Percentiles rank a stretch among this genome's conserved stretches.
phyloP scores from a whole-genome alignment of 2,888 invertebrate genomes.

The Macrosiphum euphorbiae region DNA sequence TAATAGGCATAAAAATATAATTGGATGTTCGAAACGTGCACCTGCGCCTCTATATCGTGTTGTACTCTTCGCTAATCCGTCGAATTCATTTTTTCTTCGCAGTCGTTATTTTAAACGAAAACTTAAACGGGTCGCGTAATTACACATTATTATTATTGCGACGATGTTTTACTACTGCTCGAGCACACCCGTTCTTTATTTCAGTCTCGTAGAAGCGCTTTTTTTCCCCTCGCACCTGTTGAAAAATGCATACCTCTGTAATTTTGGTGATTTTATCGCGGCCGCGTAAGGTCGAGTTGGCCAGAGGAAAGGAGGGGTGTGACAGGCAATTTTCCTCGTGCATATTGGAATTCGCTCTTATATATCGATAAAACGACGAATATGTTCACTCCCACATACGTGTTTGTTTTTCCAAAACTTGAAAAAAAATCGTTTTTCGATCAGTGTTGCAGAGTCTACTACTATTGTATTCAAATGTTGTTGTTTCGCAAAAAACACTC shows the following conservation, averaged over 20 bases:
- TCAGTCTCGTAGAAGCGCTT: background rate
- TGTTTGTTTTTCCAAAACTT: constrained; percentile 25
- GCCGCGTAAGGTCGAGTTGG: background rate
- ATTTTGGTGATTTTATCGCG: background rate
- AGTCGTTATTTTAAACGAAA: background rate
- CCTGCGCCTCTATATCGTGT: background rate
- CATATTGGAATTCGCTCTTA: background rate
- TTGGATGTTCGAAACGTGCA: constrained; percentile 51
- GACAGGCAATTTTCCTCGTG: background rate
- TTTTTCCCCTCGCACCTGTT: background rate
- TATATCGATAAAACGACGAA: background rate
- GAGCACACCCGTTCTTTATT: background rate
- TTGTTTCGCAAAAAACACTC: background rate
- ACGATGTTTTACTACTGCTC: no score
- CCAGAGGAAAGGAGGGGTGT: background rate
- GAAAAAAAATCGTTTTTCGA: background rate
- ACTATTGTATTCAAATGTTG: constrained; percentile 42
- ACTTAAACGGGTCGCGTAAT: background rate
- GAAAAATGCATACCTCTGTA: background rate
- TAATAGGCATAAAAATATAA: constrained; percentile 37
- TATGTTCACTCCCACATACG: no score
- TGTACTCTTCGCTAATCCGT: background rate
- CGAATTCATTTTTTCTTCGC: background rate
- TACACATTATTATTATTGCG: background rate
- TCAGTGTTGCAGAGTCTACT: background rate